Evolutionary conservation across 2,113 vertebrate genomes (phyloP).

Genomic region (Proterorhinus semilunaris): DNA sequence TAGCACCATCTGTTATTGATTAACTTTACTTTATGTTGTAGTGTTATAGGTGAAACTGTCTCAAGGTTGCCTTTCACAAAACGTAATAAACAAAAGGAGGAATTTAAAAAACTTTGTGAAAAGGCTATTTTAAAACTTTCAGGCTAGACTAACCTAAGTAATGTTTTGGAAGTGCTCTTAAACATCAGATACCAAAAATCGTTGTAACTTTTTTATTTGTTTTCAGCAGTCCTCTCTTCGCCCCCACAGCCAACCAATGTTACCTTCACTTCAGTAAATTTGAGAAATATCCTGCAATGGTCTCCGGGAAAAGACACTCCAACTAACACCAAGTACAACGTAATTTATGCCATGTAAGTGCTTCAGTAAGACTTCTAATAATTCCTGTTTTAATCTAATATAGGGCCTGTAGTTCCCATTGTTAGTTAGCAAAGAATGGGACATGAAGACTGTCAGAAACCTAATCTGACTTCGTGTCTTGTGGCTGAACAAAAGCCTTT

Average conservation of each 20-base stretch:
- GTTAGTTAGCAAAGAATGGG: not conserved
- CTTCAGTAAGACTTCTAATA: not conserved
- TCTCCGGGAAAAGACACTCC: slow-evolving; percentile 66
- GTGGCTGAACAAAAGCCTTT: not conserved
- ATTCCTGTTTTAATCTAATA: too few species aligned
- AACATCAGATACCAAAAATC: not conserved
- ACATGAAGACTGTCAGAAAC: not conserved
- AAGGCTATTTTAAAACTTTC: too few species aligned
- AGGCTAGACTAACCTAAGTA: too few species aligned
- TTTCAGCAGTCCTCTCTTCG: slow-evolving; percentile 31
- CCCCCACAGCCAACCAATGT: slow-evolving; percentile 71
- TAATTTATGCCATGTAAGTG: slow-evolving; percentile 88
- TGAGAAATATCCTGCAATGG: slow-evolving; percentile 87
- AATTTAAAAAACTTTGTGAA: too few species aligned
- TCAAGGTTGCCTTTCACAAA: not conserved
- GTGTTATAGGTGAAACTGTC: not conserved
- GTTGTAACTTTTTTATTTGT: not conserved
- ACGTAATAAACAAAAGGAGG: too few species aligned
- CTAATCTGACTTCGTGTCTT: slow-evolving; percentile 8
- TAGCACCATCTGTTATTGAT: slow-evolving; percentile 1
- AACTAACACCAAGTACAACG: slow-evolving; percentile 72
- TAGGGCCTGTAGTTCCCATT: not conserved
- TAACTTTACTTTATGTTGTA: not conserved
- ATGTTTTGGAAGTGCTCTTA: too few species aligned
- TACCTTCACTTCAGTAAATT: slow-evolving; percentile 82